Base-by-base conservation (phyloP, 2,888 invertebrate genomes). In the Acholoe squamosa region DNA sequence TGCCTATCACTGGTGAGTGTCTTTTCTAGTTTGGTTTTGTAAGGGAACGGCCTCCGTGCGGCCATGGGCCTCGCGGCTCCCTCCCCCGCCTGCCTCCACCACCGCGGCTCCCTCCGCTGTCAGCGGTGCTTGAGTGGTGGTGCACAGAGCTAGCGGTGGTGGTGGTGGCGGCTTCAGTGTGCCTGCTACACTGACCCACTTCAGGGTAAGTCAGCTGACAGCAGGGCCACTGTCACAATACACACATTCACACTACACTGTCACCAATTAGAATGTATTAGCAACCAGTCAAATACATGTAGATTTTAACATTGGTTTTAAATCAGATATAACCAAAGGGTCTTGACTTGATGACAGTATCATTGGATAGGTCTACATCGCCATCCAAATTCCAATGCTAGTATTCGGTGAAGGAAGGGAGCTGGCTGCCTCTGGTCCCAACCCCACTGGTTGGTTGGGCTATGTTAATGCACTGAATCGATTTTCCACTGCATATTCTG, bases 1-100 rank as follows among this genome's bases (percentile, higher is more conserved):
- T 98, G 91, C 98, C 98, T 93, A 98, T 98, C 95, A 98, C 98
- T 97, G 98, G 98, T 98, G 97, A 97, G 97, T 33, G 33, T 31
- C 43, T 43, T 28, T 34, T 88, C 28, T 90, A 5, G 7, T 56
- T n/a, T 56, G 52, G 22, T 86, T 52, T 52, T 28, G 43, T 80
- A 10, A n/a, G n/a, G n/a, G n/a, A n/a, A n/a, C n/a, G 12, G 77
- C 31, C 28, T 22, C 28, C 77, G 5, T n/a, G 28, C n/a, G 77
- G 77, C 5, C 10, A 10, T 43, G 43, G 16, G 25, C 25, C 19
- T 1, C 77, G 28, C 28, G 77, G 77, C 77, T 76, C 77, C 77
- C 33, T 16, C 43, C 43, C 43, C 43, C 43, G 84, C 28, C 19
- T 34, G 31, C 19, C 1, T 31, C 3, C 51, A 3, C 7, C 84